Base-by-base conservation (phyloP, 2,797 vertebrate species). In the Rhinogobio ventralis region DNA sequence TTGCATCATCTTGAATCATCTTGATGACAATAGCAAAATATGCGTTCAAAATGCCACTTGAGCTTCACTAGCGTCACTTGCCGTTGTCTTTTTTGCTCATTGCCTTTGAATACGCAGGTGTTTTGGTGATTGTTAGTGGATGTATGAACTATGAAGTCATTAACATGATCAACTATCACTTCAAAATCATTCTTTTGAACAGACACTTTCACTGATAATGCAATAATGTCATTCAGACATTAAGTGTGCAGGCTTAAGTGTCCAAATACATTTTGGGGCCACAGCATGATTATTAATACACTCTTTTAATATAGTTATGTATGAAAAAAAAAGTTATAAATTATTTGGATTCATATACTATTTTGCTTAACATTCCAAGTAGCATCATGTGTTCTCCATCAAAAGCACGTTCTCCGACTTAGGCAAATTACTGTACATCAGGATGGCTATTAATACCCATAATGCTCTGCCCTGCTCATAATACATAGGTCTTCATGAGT, bases 321-420 rank as follows among this genome's bases (percentile, higher is more conserved):
- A 60, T 5, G 1, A n/a, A 20, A 74, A 30, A 74, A 30, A 45
- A 28, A 30, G 20, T 14, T 17, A 25, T 19, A 2, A 25, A 6
- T 62, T 3, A 78, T 17, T 60, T 60, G 19, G 13, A 78, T 73
- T 73, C 25, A 9, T 2, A 8, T 42, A 17, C 13, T 28, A 45
- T 15, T 55, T 74, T 57, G 30, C 57, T 60, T 3, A n/a, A 25
- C 20, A 53, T 75, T 53, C 7, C 25, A 42, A 57, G 36, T 19
- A 28, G 75, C 75, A 19, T 42, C 75, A 62, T 62, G 75, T 64
- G 76, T 64, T 79, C 57, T 62, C 76, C 57, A 79, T 64, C 76
- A 0, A 30, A 60, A 20, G 68, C 20, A 46, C 8, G 10, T 39
- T 51, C 49, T 55, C 30, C 5, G 75, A 42, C 36, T 55, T 33